A percentile compares a stretch with the other conserved stretches of the same genome.
phyloP scores from a whole-genome alignment of 2,797 vertebrate species.

The Melanotaenia nigrans region DNA sequence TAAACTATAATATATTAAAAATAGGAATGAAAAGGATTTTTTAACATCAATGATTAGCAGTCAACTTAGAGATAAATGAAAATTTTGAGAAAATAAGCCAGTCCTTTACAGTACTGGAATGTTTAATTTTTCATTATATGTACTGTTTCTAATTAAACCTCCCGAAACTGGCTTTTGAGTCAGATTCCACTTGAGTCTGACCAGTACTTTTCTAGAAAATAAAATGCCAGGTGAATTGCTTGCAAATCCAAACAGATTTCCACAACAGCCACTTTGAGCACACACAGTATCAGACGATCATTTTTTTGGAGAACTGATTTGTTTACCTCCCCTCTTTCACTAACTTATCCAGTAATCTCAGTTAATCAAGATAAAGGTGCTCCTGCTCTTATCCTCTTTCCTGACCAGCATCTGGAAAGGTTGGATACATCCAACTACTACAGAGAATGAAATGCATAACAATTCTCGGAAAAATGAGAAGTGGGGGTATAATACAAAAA shows the following conservation, averaged over 20 bases:
- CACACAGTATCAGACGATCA: slow-evolving; percentile 1
- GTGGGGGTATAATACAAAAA: slow-evolving; percentile 41
- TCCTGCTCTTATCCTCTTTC: slow-evolving; percentile 34
- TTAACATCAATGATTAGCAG: too few species aligned
- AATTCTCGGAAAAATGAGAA: slow-evolving; percentile 36
- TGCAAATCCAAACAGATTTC: slow-evolving; percentile 4
- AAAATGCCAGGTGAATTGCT: not conserved
- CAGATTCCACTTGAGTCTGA: not conserved
- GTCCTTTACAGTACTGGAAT: too few species aligned
- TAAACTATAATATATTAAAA: too few species aligned
- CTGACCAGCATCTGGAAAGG: slow-evolving; percentile 44
- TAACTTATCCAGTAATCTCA: slow-evolving; percentile 1
- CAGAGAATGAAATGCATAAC: slow-evolving; percentile 37
- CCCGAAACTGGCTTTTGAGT: too few species aligned
- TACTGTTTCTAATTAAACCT: too few species aligned
- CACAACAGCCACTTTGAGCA: slow-evolving; percentile 1
- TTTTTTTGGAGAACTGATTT: slow-evolving; percentile 21
- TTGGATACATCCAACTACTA: slow-evolving; percentile 26
- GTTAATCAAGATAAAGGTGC: slow-evolving; percentile 56
- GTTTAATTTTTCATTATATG: too few species aligned
- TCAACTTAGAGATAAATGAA: too few species aligned
- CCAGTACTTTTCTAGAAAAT: not conserved
- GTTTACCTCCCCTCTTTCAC: too few species aligned
- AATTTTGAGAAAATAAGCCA: too few species aligned
- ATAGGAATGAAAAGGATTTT: too few species aligned